Percentiles rank a stretch among this genome's conserved stretches.
These are phyloP conservation scores for Intellagama lesueurii DNA, from an alignment of 2,797 vertebrate species.

Conservation along the genomic window DNA sequence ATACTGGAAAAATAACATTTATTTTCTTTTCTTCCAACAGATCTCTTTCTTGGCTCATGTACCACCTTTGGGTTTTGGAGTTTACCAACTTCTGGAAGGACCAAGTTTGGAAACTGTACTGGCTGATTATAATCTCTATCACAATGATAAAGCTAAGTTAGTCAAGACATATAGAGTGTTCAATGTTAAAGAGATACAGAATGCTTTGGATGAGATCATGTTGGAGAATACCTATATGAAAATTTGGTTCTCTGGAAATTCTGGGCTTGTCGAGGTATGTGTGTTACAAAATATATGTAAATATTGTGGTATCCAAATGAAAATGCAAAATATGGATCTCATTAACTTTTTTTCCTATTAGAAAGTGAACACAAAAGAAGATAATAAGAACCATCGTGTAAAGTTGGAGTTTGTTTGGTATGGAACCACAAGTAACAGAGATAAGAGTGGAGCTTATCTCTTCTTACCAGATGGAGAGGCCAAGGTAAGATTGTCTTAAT, in stretches of 20 bases:
- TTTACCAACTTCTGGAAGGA: constrained; percentile 84
- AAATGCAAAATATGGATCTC: not conserved
- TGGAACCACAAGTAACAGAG: constrained; percentile 84
- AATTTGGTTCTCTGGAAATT: constrained; percentile 81
- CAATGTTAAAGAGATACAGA: constrained; percentile 76
- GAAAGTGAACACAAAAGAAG: constrained; percentile 83
- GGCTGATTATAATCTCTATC: constrained; percentile 79
- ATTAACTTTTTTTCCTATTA: constrained; percentile 64
- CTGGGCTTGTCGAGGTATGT: constrained; percentile 89
- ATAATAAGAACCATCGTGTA: constrained; percentile 77
- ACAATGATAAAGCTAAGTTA: constrained; percentile 58
- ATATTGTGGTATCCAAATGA: not conserved
- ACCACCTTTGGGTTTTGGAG: constrained; percentile 84
- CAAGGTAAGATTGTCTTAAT: constrained; percentile 78
- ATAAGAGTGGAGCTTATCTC: constrained; percentile 95
- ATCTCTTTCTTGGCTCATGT: constrained; percentile 85
- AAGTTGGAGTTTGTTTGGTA: constrained; percentile 91
- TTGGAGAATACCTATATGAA: constrained; percentile 87
- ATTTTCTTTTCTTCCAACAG: constrained; percentile 72
- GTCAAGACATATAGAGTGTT: constrained; percentile 76
- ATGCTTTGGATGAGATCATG: constrained; percentile 72
- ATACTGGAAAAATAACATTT: constrained; percentile 20
- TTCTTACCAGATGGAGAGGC: constrained; percentile 90
- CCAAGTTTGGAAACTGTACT: constrained; percentile 75
- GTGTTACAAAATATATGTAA: constrained; percentile 15